A percentile compares a stretch with the other conserved stretches of the same genome.
Conservation (phyloP, 2,888 invertebrate species). For the Argyra leucocephala region DNA sequence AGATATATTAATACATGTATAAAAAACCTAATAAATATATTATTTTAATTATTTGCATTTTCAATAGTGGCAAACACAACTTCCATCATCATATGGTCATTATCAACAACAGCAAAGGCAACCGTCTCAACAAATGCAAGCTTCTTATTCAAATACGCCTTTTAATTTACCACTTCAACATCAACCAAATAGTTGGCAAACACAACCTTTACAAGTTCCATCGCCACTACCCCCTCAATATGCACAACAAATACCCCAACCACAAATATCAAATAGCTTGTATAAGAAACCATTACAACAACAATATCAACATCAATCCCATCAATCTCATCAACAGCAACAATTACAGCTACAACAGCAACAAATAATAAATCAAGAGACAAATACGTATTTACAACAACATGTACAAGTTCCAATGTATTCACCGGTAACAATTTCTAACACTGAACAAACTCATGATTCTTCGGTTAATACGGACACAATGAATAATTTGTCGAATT, state of each 20-base stretch:
- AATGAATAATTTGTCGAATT: neutral
- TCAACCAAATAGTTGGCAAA: neutral
- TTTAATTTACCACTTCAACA: neutral
- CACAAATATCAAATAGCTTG: slow-evolving; percentile 20
- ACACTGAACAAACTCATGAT: neutral
- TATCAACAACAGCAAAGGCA: neutral
- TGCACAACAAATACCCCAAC: slow-evolving; percentile 17
- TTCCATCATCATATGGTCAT: neutral
- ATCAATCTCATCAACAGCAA: slow-evolving; percentile 16
- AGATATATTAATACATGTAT: too few species aligned
- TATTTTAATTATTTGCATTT: neutral
- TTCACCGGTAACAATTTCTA: neutral
- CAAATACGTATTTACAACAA: slow-evolving; percentile 15
- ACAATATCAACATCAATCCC: slow-evolving; percentile 11
- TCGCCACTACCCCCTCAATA: slow-evolving; percentile 5
- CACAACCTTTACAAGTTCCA: neutral
- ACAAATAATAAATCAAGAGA: neutral
- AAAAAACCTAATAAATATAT: too few species aligned
- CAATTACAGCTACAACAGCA: slow-evolving; percentile 15
- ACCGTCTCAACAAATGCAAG: neutral
- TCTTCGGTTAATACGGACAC: neutral
- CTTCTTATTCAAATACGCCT: neutral
- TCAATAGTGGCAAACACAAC: slow-evolving; percentile 2
- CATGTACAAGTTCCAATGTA: neutral
- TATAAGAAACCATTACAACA: slow-evolving; percentile 14